Evolutionary conservation across 2,113 vertebrate species (phyloP), one percentile per base, ranked within the genome.

Genomic region (Neolamprologus sp.): DNA sequence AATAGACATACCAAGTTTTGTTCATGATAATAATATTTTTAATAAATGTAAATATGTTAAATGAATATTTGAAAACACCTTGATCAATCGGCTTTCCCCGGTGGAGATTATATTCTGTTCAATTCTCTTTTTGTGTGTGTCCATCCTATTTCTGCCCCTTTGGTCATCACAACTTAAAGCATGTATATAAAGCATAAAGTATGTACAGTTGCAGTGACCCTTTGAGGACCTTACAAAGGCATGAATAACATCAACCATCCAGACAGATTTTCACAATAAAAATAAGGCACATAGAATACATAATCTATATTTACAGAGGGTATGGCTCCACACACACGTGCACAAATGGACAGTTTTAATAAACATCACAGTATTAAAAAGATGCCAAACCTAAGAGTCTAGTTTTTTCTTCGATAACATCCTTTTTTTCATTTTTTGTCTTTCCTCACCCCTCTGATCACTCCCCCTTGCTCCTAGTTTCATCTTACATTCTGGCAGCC

Each of bases 341-440:
- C 82, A 92, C 78, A 92, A 40, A 87, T 4, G 10, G 58, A 58
- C 92, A 93, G 85, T 94, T 93, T 58, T 65, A 91, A 93, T 90
- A 92, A 91, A 94, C 90, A 93, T 96, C 95, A 96, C 95, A 96
- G 95, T 96, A 95, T 95, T 83, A 87, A 90, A 90, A 87, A 84
- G 82, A 90, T 81, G 86, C 71, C 71, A 81, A 85, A 91, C 57
- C 73, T n/a, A 26, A 26, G 23, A 75, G 65, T 26, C 49, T 51
- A 42, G 28, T 57, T 49, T 19, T 75, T 49, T 75, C 71, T 49
- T 49, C 2, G 26, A 31, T 17, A 75, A 75, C 14, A 5, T 73
- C 37, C 65, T 71, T 37, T 23, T 26, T 73, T 26, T 17, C 21
- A 4, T 73, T 26, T 73, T 17, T 45, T 45, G 8, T 26, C 68